Percentiles rank a stretch among this genome's conserved stretches.
phyloP scores from a whole-genome alignment of 2,113 vertebrate genomes.

The Rattus norvegicus region DNA sequence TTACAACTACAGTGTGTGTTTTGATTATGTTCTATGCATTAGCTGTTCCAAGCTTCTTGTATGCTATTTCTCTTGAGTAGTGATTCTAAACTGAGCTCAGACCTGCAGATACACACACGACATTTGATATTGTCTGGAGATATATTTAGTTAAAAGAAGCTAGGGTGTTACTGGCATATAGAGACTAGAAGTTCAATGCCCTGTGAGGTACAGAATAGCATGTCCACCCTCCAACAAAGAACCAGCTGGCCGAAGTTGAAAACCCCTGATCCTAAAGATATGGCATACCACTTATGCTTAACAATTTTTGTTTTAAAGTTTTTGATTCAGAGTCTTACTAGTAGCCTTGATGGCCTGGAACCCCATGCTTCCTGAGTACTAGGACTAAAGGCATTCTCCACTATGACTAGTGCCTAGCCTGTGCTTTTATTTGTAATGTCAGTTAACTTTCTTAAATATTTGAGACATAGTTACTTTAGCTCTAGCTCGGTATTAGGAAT shows the following conservation, averaged over 20 bases:
- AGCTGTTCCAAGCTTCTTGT: neutral
- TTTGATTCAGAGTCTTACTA: neutral
- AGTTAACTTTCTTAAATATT: neutral
- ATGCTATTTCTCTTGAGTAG: neutral
- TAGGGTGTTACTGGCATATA: neutral
- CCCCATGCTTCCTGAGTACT: neutral
- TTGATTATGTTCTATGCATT: neutral
- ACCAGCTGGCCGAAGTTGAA: neutral
- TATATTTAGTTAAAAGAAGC: neutral
- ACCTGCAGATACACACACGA: neutral
- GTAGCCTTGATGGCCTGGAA: neutral
- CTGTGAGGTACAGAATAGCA: neutral
- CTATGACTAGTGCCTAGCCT: neutral
- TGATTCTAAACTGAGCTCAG: neutral
- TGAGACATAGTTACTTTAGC: slow-evolving; percentile 23
- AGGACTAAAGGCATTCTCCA: neutral
- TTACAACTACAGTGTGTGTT: neutral
- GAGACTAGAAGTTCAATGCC: neutral
- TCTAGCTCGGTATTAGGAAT: neutral
- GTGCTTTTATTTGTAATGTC: neutral
- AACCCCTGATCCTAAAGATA: neutral
- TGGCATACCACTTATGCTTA: neutral
- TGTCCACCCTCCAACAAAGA: neutral
- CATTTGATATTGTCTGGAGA: neutral
- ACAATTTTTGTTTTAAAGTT: neutral